phyloP scores from a whole-genome alignment of 2,797 vertebrate species.

The Myotis vivesi region DNA sequence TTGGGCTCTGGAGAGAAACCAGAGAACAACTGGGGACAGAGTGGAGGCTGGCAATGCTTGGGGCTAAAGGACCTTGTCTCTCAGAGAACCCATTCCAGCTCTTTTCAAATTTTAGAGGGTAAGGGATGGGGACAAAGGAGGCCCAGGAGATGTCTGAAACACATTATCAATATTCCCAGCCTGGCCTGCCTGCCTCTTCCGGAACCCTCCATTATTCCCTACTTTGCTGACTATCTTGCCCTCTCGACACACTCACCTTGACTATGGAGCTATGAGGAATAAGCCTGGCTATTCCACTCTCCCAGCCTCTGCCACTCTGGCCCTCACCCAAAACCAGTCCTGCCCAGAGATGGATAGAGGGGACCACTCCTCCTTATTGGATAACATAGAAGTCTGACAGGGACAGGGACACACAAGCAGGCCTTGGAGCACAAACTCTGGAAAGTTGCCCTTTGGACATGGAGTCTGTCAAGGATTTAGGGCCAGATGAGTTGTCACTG shows the following conservation, averaged over 20 bases:
- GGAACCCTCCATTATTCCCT: not conserved
- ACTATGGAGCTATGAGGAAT: not conserved
- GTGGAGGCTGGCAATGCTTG: not conserved
- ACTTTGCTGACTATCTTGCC: not conserved
- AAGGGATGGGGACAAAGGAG: not conserved
- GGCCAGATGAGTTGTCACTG: not conserved
- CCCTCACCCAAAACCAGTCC: constrained; percentile 18
- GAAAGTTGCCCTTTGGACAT: not conserved
- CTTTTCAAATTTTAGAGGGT: constrained; percentile 1
- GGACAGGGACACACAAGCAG: not conserved
- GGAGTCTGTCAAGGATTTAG: not conserved
- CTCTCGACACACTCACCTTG: not conserved
- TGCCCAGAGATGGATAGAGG: not conserved
- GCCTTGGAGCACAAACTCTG: not conserved
- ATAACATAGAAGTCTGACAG: not conserved
- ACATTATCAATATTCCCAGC: not conserved
- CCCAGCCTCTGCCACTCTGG: not conserved
- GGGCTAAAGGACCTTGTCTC: not conserved
- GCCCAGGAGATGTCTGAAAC: not conserved
- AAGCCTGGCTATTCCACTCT: not conserved
- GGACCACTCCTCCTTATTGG: not conserved
- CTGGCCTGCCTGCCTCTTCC: not conserved
- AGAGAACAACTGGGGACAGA: not conserved
- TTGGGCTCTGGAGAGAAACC: not conserved
- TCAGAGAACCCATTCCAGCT: not conserved